Conservation (phyloP, 2,888 invertebrate species). For the Athalia cordata region DNA sequence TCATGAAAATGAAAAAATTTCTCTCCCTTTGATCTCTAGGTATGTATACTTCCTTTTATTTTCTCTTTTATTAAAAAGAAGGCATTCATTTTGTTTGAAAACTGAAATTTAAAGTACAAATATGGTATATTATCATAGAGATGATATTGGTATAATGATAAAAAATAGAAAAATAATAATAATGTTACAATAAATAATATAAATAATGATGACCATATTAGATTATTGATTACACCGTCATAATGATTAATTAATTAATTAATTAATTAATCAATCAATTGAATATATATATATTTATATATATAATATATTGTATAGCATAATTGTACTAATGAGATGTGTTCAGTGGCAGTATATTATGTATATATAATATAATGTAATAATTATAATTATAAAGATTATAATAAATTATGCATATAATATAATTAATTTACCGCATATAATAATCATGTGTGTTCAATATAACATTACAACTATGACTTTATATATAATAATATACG, state of each 20-base stretch:
- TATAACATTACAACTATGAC: constrained; percentile 10
- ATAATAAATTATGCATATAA: constrained; percentile 6
- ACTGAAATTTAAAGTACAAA: constrained; percentile 73
- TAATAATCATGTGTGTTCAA: not conserved
- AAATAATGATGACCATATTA: constrained; percentile 53
- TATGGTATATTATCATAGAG: constrained; percentile 71
- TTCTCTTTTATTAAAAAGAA: constrained; percentile 71
- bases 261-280: constrained; percentile 14
- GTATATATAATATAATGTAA: constrained; percentile 62
- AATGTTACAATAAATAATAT: constrained; percentile 67
- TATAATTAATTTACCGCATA: not conserved
- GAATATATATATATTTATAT: constrained; percentile 51
- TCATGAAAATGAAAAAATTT: constrained; percentile 14
- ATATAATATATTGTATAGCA: constrained; percentile 58
- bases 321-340: constrained; percentile 73
- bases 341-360: constrained; percentile 71
- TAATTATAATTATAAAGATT: constrained; percentile 19
- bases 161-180: constrained; percentile 72
- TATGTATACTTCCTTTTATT: constrained; percentile 45
- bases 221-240: constrained; percentile 53
- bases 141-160: constrained; percentile 63
- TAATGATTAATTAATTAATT: constrained; percentile 21
- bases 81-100: constrained; percentile 72
- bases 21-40: not conserved
- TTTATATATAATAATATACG: not conserved